Evolutionary conservation across 2,797 vertebrate genomes (phyloP), one percentile per base, ranked within the genome.

Genomic region (Tenualosa thibaudeaui): DNA sequence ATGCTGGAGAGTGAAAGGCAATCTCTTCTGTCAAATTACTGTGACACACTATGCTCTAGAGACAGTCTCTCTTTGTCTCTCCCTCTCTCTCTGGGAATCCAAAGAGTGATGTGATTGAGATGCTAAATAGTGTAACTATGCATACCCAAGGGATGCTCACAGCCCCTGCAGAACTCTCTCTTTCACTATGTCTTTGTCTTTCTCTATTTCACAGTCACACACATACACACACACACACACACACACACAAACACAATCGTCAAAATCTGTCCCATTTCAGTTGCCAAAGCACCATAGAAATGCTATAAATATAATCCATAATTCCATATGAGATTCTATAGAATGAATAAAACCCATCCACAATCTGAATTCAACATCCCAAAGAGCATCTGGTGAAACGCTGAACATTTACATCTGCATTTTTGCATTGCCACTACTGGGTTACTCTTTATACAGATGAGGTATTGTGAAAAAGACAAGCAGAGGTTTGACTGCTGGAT

Each of bases 1-100:
- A 85, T 86, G 82, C 84, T 83, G 83, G 89, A 84, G 85, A 81
- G 85, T 86, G 84, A 83, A 89, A 43, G 86, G 83, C 85, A 81
- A 51, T 19, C 85, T 86, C 75, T 81, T 46, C 46, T 49, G 53
- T 81, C 71, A 60, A 83, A 89, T 84, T n/a, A 75, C 65, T 83
- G 0, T 86, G 84, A 90, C 56, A 58, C 56, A 58, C 56, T 58
- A 19, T 58, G 56, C 56, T 58, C 19, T 58, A 19, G 5, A n/a
- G 56, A 58, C 56, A 58, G 2, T n/a, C 56, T 58, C 56, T 58
- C 56, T 58, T 19, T 58, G 19, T 58, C 56, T 22, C 56, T 58
- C 56, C 19, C 54, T 19, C 15, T 56, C 17, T 58, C 56, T 58
- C 56, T 58, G 5, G 4, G 19, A 22, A 6, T 58, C 19, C 56